These are phyloP conservation scores for Crotalus horridus DNA, from an alignment of 2,113 vertebrate species.

Conservation along the genomic window DNA sequence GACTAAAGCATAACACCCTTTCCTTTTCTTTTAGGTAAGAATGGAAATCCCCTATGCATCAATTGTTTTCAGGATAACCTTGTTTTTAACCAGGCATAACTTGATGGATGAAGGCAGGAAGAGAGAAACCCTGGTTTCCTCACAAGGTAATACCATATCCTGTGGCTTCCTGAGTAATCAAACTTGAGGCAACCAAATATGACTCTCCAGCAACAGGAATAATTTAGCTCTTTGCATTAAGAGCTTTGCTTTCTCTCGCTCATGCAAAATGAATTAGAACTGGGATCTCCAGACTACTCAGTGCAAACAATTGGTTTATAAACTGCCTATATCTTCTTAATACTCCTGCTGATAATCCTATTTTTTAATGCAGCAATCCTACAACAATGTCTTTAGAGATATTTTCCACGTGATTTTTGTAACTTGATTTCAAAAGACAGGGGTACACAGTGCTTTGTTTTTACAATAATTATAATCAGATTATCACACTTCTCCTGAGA, in stretches of 20 bases:
- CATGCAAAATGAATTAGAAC: slow-evolving; percentile 61
- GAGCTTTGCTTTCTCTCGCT: slow-evolving; percentile 54
- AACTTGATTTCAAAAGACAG: slow-evolving; percentile 31
- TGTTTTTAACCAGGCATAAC: slow-evolving; percentile 60
- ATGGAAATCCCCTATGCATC: neutral
- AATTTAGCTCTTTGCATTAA: slow-evolving; percentile 55
- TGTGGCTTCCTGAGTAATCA: slow-evolving; percentile 68
- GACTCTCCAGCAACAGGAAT: slow-evolving; percentile 50
- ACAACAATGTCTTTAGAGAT: slow-evolving; percentile 52
- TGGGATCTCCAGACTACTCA: slow-evolving; percentile 42
- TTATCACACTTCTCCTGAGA: neutral
- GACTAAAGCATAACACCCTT: neutral
- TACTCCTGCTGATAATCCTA: slow-evolving; percentile 40
- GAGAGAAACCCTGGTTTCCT: slow-evolving; percentile 39
- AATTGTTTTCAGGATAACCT: slow-evolving; percentile 42
- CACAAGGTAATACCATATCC: slow-evolving; percentile 57
- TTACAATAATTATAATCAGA: neutral
- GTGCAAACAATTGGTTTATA: slow-evolving; percentile 36
- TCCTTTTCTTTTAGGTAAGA: neutral
- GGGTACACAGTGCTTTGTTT: neutral
- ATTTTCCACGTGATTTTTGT: slow-evolving; percentile 45
- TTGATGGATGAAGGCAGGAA: slow-evolving; percentile 15
- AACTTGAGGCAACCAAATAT: slow-evolving; percentile 59
- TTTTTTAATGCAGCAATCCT: slow-evolving; percentile 49
- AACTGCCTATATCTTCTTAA: slow-evolving; percentile 39